Conservation (phyloP, 1,140 invertebrate genomes). For the Bombus polaris region DNA sequence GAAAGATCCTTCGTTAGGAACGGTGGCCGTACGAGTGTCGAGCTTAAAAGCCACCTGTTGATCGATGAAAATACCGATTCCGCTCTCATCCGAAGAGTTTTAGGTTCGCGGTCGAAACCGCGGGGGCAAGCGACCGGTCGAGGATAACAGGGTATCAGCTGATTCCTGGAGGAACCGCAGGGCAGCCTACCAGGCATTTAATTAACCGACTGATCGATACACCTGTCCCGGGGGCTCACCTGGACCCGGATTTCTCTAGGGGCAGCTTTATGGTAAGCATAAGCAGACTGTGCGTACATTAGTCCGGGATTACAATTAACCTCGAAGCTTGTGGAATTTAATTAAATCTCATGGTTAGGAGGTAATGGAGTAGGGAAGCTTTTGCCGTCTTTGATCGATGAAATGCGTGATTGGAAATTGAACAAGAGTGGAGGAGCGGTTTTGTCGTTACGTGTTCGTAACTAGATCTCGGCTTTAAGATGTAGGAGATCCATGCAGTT, state of each 20-base stretch:
- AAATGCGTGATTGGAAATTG: background rate
- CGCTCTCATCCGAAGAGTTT: conserved; percentile 10
- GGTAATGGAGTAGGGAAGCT: background rate
- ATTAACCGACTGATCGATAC: conserved; percentile 69
- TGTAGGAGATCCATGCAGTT: background rate
- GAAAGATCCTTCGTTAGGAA: conserved; percentile 38
- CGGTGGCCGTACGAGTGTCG: conserved; percentile 1
- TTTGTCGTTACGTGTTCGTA: background rate
- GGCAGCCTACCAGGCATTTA: conserved; percentile 53
- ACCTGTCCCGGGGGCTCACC: conserved; percentile 67
- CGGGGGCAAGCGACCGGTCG: conserved; percentile 24
- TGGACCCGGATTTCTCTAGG: conserved; percentile 63
- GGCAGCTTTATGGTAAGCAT: conserved; percentile 56
- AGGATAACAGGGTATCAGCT: conserved; percentile 53
- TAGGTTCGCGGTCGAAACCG: conserved; percentile 18
- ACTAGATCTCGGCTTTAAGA: background rate
- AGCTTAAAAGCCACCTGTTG: conserved; percentile 63
- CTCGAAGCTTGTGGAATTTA: conserved; percentile 35
- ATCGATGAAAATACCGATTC: conserved; percentile 61
- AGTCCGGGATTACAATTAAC: conserved; percentile 43
- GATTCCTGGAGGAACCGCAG: conserved; percentile 15
- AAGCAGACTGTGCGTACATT: conserved; percentile 43
- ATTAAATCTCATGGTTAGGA: conserved; percentile 42
- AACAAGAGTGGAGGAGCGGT: background rate
- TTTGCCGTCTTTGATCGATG: background rate